phyloP scores from a whole-genome alignment of 1,140 invertebrate genomes.

The Oreohelix idahoensis region DNA sequence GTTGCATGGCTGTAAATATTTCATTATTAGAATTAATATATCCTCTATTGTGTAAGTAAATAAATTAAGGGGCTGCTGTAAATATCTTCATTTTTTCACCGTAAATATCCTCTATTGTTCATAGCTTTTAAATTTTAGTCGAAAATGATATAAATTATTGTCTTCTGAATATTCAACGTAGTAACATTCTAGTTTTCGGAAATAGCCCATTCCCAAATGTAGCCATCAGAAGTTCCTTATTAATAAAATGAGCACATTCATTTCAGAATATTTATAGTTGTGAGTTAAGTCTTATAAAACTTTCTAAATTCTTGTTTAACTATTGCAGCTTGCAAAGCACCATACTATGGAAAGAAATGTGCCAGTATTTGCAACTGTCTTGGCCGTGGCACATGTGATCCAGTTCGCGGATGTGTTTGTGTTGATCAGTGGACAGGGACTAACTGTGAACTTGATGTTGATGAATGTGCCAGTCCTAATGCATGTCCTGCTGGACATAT shows the following conservation, averaged over 20 bases:
- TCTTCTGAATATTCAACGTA: no score
- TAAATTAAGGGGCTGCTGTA: no score
- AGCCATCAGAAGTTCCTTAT: no score
- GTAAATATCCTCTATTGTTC: no score
- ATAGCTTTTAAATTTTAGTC: no score
- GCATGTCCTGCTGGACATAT: slow-evolving; percentile 33
- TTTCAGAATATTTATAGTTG: background rate
- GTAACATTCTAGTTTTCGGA: no score
- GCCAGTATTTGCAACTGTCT: slow-evolving; percentile 33
- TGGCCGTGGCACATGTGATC: slow-evolving; percentile 37
- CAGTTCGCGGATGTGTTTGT: slow-evolving; percentile 47
- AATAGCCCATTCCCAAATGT: no score
- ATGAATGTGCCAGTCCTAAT: slow-evolving; percentile 32
- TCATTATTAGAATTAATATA: no score
- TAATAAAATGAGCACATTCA: background rate
- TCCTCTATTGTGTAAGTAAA: no score
- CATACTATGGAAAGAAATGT: slow-evolving; percentile 45
- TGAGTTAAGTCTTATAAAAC: background rate
- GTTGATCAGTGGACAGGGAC: slow-evolving; percentile 43
- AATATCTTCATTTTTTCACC: no score
- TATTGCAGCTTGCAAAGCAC: slow-evolving; percentile 31
- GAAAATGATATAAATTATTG: background rate
- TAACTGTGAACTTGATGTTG: slow-evolving; percentile 42
- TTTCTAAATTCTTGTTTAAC: background rate
- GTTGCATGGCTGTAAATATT: no score